Evolutionary conservation across 2,888 invertebrate genomes (phyloP).

Genomic region (Cheilosia soror): DNA sequence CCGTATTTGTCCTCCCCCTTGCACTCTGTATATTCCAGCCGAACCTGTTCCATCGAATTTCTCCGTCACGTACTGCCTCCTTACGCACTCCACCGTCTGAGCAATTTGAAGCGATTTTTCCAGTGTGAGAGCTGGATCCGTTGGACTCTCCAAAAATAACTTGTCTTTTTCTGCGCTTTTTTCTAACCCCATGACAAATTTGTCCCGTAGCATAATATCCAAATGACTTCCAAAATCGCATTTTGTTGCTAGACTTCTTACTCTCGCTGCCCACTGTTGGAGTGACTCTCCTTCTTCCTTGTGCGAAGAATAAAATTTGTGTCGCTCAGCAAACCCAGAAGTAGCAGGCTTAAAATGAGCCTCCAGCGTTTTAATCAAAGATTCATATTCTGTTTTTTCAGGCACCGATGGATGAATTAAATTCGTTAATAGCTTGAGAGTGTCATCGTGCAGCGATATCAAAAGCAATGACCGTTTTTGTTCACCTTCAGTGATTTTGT

Average conservation of each 20-base stretch:
- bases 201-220: not conserved
- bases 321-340: constrained; percentile 23
- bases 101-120: no score
- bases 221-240: not conserved
- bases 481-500: constrained; percentile 1
- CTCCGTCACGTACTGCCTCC: no score
- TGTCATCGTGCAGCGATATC: constrained; percentile 19
- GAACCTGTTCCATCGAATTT: no score
- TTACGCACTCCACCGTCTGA: no score
- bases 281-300: constrained; percentile 12
- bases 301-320: constrained; percentile 9
- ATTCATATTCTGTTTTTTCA: constrained; percentile 7
- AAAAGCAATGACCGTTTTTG: constrained; percentile 8
- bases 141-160: no score
- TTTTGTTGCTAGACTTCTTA: not conserved
- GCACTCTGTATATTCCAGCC: no score
- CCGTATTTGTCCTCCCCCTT: no score
- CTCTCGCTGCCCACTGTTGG: constrained; percentile 10
- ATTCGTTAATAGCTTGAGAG: constrained; percentile 8
- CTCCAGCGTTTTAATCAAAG: no score
- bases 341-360: not conserved
- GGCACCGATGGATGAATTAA: constrained; percentile 1
- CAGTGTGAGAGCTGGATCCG: no score
- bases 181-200: not conserved
- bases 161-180: no score